Base-by-base conservation (phyloP, 2,888 invertebrate species). In the Kryphioiulus occultus region DNA sequence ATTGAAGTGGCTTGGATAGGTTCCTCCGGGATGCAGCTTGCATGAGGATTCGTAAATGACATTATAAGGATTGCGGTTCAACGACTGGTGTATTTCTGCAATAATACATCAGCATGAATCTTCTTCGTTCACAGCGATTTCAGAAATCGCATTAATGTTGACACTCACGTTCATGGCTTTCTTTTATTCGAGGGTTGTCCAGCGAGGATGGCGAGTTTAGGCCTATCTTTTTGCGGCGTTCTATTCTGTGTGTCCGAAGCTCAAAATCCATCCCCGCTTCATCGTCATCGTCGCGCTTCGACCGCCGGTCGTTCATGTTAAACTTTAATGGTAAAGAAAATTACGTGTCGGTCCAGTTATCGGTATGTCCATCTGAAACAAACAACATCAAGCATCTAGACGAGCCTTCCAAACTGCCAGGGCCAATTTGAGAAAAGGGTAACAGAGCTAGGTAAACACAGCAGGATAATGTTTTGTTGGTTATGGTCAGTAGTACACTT, bases 181-280 rank as follows among this genome's bases (percentile, higher is more conserved):
- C 84, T 84, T 84, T 84, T 39, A 39, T n/a, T 4, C 35, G 42
- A 0, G 35, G 35, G 19, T 39, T 42, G 22, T 84, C 35, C 19
- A 39, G 15, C 19, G 42, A 85, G 19, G 86, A 85, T 47, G 86
- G 86, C 19, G 84, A 84, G 35, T 85, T 44, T 4, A 47, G 35
- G 19, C 53, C 53, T 5, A 85, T 85, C 47, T 85, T 85, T 47
- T 47, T 85, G 19, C 86, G 42, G 17, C 53, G 30, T 47, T 26
- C 53, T 30, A 85, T 85, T 26, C 85, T 35, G 32, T 85, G 86
- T 0, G 86, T 42, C 47, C 47, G 42, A 30, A 85, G 47, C 30
- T 85, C 86, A 26, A 85, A 85, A 85, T 85, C 86, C 86, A 85
- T 85, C 12, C 84, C 84, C 19, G 84, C 84, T 84, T 84, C 84